These are phyloP conservation scores for Chamaea fasciata DNA, from an alignment of 2,113 vertebrate genomes.

Conservation along the genomic window DNA sequence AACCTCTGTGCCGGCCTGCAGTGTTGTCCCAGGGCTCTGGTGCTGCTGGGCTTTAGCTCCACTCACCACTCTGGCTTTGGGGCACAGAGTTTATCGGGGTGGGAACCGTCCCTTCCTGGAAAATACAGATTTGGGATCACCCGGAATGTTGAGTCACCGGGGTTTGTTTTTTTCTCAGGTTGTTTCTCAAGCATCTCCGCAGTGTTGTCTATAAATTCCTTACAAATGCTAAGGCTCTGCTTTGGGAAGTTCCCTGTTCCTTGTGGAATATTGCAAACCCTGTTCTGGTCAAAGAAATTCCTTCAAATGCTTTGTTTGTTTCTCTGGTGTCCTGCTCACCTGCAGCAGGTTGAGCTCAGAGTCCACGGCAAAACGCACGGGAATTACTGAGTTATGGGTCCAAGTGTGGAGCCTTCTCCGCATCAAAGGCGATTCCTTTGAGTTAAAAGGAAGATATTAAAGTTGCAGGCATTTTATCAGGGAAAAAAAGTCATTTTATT, in stretches of 20 bases:
- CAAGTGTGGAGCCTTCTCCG: not conserved
- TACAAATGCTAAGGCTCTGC: not conserved
- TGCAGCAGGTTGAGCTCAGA: not conserved
- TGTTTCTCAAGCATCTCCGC: not conserved
- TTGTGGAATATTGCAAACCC: not conserved
- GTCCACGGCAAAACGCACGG: not conserved
- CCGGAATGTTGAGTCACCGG: accelerated
- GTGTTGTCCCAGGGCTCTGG: not conserved
- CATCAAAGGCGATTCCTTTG: not conserved
- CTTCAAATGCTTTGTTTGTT: not conserved
- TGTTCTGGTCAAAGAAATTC: not conserved
- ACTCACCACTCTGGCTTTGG: not conserved
- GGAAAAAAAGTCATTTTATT: no score
- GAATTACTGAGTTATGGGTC: not conserved
- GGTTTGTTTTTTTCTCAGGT: not conserved
- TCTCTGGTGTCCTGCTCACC: not conserved
- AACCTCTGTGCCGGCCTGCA: not conserved
- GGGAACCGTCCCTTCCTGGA: not conserved
- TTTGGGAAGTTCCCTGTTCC: not conserved
- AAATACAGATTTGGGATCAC: not conserved
- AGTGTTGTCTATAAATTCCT: not conserved
- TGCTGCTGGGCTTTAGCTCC: not conserved
- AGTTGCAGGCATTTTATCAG: not conserved
- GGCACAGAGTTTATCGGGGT: accelerated
- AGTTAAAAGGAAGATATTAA: not conserved